Conservation (phyloP, 2,797 vertebrate genomes). For the Synanceia verrucosa region DNA sequence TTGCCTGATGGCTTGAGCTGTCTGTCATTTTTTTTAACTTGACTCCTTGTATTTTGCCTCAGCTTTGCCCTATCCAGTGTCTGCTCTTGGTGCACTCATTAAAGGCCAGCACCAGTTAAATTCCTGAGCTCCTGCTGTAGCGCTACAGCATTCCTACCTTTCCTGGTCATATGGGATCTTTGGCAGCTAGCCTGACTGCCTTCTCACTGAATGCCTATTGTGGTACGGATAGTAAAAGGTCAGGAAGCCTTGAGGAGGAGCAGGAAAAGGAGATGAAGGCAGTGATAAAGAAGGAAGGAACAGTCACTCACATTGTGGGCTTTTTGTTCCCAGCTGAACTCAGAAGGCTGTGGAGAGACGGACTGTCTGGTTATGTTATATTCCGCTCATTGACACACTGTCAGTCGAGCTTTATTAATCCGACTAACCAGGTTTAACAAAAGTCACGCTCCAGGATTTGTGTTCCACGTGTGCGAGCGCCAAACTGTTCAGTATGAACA, state of each 20-base stretch:
- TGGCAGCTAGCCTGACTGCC: background rate
- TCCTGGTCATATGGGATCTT: constrained; percentile 9
- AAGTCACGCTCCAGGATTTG: background rate
- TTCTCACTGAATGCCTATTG: background rate
- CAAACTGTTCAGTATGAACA: background rate
- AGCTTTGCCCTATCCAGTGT: background rate
- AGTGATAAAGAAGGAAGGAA: constrained; percentile 42
- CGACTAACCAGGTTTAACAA: background rate
- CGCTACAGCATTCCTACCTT: background rate
- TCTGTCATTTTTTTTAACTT: background rate
- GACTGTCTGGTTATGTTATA: background rate
- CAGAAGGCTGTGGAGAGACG: background rate
- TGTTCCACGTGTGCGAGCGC: too few relatives aligned
- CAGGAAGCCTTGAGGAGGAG: constrained; percentile 32
- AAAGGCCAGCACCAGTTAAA: constrained; percentile 11
- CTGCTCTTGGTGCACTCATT: background rate
- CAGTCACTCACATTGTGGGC: constrained; percentile 27
- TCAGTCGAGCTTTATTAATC: background rate
- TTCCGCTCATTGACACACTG: background rate
- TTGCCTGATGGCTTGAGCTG: constrained; percentile 2
- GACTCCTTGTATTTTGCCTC: background rate
- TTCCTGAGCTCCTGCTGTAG: background rate
- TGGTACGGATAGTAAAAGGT: constrained; percentile 3
- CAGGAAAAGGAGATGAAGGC: constrained; percentile 41
- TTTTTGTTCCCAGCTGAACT: background rate